Conservation (phyloP, 2,113 vertebrate genomes). For the Drymodes brunneopygia region DNA sequence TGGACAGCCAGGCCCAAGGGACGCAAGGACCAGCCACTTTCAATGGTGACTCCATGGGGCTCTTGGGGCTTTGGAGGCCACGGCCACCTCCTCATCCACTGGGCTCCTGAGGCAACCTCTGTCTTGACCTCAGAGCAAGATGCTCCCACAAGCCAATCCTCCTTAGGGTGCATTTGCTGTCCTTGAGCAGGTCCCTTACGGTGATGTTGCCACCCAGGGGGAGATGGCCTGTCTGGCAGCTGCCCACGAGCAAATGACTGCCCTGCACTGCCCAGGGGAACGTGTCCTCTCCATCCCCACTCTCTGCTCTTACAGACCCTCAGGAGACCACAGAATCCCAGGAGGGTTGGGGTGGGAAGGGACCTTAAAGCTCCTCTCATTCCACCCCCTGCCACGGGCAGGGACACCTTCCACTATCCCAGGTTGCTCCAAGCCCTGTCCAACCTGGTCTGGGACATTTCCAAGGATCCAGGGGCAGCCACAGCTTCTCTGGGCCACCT, state of each 20-base stretch:
- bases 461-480: background rate
- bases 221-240: background rate
- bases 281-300: background rate
- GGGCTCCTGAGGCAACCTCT: background rate
- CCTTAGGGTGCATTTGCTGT: fast-evolving
- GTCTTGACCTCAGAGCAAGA: background rate
- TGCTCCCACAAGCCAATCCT: background rate
- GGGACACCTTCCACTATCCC: fast-evolving
- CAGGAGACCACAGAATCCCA: background rate
- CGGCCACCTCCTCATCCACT: background rate
- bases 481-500: background rate
- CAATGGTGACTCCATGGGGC: background rate
- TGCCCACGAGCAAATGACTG: background rate
- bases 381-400: background rate
- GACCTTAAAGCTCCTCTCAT: fast-evolving
- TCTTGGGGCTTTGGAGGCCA: background rate
- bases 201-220: fast-evolving
- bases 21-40: background rate
- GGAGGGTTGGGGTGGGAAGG: background rate
- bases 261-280: background rate
- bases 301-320: background rate
- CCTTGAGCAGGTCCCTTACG: background rate
- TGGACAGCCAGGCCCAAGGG: background rate
- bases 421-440: fast-evolving
- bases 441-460: fast-evolving